These are phyloP conservation scores for Xenops minutus DNA, from an alignment of 2,797 vertebrate genomes.

Conservation along the genomic window DNA sequence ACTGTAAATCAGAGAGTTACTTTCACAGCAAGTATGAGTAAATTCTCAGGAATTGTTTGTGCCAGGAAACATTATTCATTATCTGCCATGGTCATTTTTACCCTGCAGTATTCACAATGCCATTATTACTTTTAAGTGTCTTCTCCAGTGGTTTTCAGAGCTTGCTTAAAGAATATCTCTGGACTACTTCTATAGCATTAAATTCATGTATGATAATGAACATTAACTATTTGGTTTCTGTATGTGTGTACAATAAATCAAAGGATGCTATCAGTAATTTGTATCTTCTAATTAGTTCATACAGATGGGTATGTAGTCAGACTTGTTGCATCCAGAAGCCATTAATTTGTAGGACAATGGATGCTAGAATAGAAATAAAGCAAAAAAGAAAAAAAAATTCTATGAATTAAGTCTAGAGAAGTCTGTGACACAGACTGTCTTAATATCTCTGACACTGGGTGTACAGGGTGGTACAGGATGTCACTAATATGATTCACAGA, in stretches of 20 bases:
- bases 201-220: background rate
- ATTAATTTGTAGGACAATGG: background rate
- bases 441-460: background rate
- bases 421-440: background rate
- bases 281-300: background rate
- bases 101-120: background rate
- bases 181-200: background rate
- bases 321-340: background rate
- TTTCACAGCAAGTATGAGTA: background rate
- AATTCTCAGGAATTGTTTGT: constrained; percentile 5
- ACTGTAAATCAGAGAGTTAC: constrained; percentile 11
- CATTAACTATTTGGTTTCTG: background rate
- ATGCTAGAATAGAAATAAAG: background rate
- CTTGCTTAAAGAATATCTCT: background rate
- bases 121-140: background rate
- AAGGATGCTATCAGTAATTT: background rate
- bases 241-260: background rate
- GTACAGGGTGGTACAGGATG: accelerated
- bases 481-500: background rate
- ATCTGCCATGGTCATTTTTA: background rate
- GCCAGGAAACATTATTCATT: background rate
- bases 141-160: background rate
- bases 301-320: background rate
- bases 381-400: background rate
- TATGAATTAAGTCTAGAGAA: background rate